Base-by-base conservation (phyloP, 2,888 invertebrate genomes). In the Lomographa bimaculata region DNA sequence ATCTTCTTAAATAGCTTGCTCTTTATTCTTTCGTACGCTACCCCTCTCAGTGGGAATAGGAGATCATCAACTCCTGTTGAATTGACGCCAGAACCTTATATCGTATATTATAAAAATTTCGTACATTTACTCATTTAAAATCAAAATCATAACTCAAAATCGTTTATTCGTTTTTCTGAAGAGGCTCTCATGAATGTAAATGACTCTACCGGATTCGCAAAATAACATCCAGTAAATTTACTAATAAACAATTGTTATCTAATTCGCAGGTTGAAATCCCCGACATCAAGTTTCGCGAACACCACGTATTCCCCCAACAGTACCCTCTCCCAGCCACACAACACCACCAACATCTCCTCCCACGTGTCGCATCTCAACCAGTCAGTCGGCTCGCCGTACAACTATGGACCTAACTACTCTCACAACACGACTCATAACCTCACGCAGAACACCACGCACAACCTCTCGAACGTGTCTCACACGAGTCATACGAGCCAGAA, bases 271-370 rank as follows among this genome's bases (percentile, higher is more conserved):
- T 71, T 81, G 51, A 83, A 83, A 46, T 72, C 80, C 0, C 79
- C 83, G 0, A 85, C 70, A 46, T 81, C 80, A 60, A 86, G 85
- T 18, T 87, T 81, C 68, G 74, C 61, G 2, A 87, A 87, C 71
- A 87, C 86, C 0, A 89, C 87, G 0, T 87, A 84, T 72, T 79
- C 78, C 4, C 87, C 87, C 0, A 87, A 87, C 75, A 82, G 79
- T 47, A 80, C 84, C 0, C 79, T 73, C 62, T 68, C 77, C 0
- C 33, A 47, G 8, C 46, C 57, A 0, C 60, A 63, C 17, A 64
- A 68, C 51, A 58, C 62, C 1, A 71, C 67, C 16, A 68, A 68
- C 54, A 47, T 78, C 0, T 71, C 66, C 28, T 68, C 74, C 0
- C 74, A 79, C 61, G 57, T 71, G 1, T 63, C 76, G 0, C 71